Conservation (phyloP, 2,797 vertebrate genomes). For the Zenarchopterus dispar region DNA sequence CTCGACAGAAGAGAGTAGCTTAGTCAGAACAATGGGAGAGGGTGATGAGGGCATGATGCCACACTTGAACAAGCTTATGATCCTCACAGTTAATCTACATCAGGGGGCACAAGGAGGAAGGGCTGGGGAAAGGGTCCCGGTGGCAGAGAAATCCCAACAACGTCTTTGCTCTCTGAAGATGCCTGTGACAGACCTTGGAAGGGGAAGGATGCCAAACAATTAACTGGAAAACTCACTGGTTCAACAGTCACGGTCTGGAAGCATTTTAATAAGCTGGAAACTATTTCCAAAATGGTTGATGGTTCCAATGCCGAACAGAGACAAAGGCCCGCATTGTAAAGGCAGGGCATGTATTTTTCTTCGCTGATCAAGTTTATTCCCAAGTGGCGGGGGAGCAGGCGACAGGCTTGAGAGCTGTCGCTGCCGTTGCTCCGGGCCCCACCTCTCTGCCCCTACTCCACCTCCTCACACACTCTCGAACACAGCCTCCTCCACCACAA, state of each 20-base stretch:
- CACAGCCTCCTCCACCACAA: slow-evolving; percentile 46
- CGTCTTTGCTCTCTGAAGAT: slow-evolving; percentile 68
- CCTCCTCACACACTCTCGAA: slow-evolving; percentile 46
- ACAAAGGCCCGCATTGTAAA: slow-evolving; percentile 84
- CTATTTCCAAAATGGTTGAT: slow-evolving; percentile 85
- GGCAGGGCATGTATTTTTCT: slow-evolving; percentile 75
- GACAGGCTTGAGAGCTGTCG: slow-evolving; percentile 77
- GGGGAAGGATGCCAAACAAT: slow-evolving; percentile 80
- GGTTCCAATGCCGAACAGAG: slow-evolving; percentile 78
- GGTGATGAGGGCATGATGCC: slow-evolving; percentile 23
- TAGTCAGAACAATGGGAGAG: slow-evolving; percentile 49
- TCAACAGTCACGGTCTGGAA: slow-evolving; percentile 84
- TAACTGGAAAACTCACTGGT: slow-evolving; percentile 80
- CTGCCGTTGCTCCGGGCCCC: slow-evolving; percentile 67
- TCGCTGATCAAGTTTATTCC: slow-evolving; percentile 77
- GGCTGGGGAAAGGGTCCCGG: slow-evolving; percentile 2
- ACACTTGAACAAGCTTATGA: slow-evolving; percentile 38
- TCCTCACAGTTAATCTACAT: slow-evolving; percentile 49
- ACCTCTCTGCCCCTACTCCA: slow-evolving; percentile 41
- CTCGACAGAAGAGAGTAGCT: slow-evolving; percentile 47
- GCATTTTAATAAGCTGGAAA: slow-evolving; percentile 86
- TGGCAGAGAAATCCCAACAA: slow-evolving; percentile 50
- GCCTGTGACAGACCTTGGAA: slow-evolving; percentile 65
- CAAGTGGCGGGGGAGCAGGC: slow-evolving; percentile 74
- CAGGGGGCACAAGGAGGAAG: slow-evolving; percentile 6